Evolutionary conservation across 2,797 vertebrate species (phyloP), one percentile per base, ranked within the genome.

Genomic region (Acipenser transmontanus): DNA sequence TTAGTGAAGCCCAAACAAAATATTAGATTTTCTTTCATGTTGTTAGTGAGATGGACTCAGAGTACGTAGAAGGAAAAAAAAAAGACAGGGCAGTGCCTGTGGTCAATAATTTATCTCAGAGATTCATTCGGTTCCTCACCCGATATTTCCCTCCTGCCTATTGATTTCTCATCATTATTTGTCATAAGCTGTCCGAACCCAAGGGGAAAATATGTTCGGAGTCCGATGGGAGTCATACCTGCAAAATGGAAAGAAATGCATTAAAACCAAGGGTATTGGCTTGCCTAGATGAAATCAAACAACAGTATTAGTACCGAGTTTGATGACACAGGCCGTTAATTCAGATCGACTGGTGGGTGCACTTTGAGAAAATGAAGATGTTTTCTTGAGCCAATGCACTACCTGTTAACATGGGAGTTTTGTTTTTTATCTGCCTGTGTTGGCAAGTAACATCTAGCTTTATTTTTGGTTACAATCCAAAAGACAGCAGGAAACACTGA

Each of bases 1-100:
- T 97, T 95, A 93, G 93, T 91, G 90, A 91, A 91, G 90, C 89
- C 90, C 89, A 91, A 97, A 95, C 90, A 93, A 96, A 96, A 96
- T 95, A 92, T 97, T 95, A 93, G 90, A 94, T 96, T 95, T 92
- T 90, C 88, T 95, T 90, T 90, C 83, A 85, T 87, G 88, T 92
- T 91, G 92, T 91, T 91, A 91, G 90, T 81, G 81, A 91, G 89
- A 88, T 81, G 78, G 80, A 83, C 85, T 87, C 84, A 78, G 81
- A 87, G 88, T 87, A 85, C 80, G 86, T 83, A 86, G 83, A 81
- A 85, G 87, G 82, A 86, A 84, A 82, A 85, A 83, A 89, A 83
- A 85, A 88, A 88, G 84, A 88, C 78, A 82, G 69, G 76, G 82
- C 79, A 82, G 82, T 83, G 84, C 81, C 86, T 73, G 68, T 83